These are phyloP conservation scores for Papilio dardanus DNA, from an alignment of 1,140 invertebrate species.

Conservation along the genomic window DNA sequence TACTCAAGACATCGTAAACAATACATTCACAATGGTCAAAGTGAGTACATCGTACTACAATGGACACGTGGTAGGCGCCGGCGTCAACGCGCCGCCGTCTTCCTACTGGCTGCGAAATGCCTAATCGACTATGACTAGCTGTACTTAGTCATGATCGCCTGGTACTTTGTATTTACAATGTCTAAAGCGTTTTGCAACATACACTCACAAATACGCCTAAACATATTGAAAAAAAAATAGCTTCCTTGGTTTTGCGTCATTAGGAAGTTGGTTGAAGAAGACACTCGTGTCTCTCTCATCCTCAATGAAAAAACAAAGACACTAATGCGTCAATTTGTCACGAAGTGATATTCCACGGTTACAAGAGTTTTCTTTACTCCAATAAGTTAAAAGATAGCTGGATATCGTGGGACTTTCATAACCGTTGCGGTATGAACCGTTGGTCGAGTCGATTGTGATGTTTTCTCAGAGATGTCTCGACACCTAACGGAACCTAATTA, in stretches of 20 bases:
- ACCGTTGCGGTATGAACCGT: constrained; percentile 28
- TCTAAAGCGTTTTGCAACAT: not conserved
- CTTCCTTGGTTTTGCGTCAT: not conserved
- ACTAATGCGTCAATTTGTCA: not conserved
- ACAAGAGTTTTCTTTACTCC: not conserved
- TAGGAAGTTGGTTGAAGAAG: not conserved
- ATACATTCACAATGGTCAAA: not conserved
- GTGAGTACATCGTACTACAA: not conserved
- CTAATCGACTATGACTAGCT: constrained; percentile 20
- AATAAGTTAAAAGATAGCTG: not conserved
- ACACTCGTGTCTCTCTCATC: not conserved
- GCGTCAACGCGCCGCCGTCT: constrained; percentile 18
- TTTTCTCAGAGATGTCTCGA: constrained; percentile 33
- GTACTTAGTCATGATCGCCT: constrained; percentile 30
- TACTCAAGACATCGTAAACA: not conserved
- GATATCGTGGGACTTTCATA: constrained; percentile 26
- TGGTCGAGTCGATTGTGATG: constrained; percentile 24
- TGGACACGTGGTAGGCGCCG: constrained; percentile 29
- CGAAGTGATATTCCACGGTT: not conserved
- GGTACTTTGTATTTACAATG: constrained; percentile 25
- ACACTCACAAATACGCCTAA: not conserved
- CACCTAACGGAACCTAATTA: constrained; percentile 38
- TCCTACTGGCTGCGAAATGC: constrained; percentile 21
- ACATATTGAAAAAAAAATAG: not conserved
- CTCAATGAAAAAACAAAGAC: not conserved